Conservation (phyloP, 2,797 vertebrate species). For the Artibeus lituratus region DNA sequence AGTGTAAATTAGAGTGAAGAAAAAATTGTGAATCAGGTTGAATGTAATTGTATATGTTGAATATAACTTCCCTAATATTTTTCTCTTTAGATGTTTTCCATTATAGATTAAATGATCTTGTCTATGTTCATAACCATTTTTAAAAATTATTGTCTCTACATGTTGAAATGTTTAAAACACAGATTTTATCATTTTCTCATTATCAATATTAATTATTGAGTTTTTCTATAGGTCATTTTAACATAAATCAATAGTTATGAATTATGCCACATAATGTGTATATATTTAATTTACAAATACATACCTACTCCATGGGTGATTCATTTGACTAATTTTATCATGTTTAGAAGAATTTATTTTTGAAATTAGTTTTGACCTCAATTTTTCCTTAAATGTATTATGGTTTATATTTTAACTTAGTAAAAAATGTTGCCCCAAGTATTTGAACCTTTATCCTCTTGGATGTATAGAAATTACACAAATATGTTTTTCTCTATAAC, state of each 20-base stretch:
- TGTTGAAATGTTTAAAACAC: neutral
- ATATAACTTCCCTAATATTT: neutral
- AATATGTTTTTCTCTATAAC: neutral
- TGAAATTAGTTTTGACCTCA: neutral
- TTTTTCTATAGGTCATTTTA: neutral
- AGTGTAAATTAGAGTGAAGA: too few species aligned
- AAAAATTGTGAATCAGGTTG: too few species aligned
- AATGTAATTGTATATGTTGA: neutral
- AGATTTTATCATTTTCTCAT: neutral
- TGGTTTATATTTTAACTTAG: neutral
- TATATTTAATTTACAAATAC: neutral
- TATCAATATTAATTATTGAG: neutral
- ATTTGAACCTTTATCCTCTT: neutral
- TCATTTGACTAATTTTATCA: neutral
- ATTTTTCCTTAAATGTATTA: neutral
- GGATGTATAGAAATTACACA: neutral
- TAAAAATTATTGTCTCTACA: neutral
- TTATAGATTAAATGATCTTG: neutral
- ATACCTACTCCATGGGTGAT: neutral
- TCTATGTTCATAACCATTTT: neutral
- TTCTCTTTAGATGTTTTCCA: neutral
- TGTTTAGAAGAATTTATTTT: neutral
- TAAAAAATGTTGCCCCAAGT: neutral
- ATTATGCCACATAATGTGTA: neutral
- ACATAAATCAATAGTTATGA: neutral